phyloP scores from a whole-genome alignment of 92 coral and sea anemone species.

The Ricordea florida region DNA sequence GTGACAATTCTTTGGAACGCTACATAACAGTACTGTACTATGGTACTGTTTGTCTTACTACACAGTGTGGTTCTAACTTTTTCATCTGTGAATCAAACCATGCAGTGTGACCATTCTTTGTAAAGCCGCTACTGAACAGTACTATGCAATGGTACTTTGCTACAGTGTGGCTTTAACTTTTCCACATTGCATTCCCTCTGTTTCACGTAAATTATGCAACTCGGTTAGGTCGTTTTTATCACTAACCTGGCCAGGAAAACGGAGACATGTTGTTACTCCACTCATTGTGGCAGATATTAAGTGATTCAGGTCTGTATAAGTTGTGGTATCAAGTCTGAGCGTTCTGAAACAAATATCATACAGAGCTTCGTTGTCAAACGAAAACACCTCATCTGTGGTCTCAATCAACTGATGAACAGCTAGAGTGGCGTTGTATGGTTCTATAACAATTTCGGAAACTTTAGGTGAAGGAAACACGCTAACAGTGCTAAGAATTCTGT shows the following conservation, averaged over 20 bases:
- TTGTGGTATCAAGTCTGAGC: conserved; percentile 71
- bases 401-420: conserved; percentile 80
- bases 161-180: not conserved
- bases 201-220: too few species aligned
- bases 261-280: conserved; percentile 82
- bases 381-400: conserved; percentile 89
- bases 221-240: too few species aligned
- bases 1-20: too few species aligned
- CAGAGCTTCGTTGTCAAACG: conserved; percentile 84
- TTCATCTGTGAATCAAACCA: too few species aligned
- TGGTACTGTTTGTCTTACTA: too few species aligned
- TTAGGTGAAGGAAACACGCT: conserved; percentile 89
- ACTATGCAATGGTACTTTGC: not conserved
- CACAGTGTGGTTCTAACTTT: too few species aligned
- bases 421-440: conserved; percentile 79
- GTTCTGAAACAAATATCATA: conserved; percentile 85
- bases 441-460: conserved; percentile 88
- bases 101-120: not conserved
- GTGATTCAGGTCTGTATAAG: conserved; percentile 83
- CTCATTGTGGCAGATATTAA: conserved; percentile 82
- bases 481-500: conserved; percentile 78
- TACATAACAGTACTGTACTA: too few species aligned
- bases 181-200: not conserved
- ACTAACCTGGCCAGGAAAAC: conserved; percentile 90
- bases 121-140: too few species aligned